These are phyloP conservation scores for Pseudomyrmex concolor DNA, from an alignment of 1,140 invertebrate species.

Conservation along the genomic window DNA sequence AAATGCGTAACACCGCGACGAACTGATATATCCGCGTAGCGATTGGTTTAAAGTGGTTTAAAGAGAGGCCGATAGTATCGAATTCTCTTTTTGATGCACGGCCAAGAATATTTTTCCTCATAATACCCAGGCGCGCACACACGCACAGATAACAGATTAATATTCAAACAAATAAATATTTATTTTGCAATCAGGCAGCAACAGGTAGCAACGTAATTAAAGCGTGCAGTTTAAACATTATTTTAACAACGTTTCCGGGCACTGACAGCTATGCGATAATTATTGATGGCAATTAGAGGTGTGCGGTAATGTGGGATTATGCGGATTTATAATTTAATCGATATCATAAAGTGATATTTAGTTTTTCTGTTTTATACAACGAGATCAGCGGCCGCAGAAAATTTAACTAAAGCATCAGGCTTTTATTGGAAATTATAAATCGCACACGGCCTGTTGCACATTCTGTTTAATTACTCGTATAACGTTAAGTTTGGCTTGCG, in stretches of 20 bases:
- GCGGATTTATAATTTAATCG: constrained; percentile 75
- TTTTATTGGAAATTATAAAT: constrained; percentile 63
- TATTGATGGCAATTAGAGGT: constrained; percentile 75
- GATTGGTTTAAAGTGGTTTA: constrained; percentile 62
- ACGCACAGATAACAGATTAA: constrained; percentile 65
- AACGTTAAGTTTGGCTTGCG: constrained; percentile 54
- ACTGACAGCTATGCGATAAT: constrained; percentile 74
- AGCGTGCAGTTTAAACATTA: constrained; percentile 75
- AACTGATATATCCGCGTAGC: constrained; percentile 58
- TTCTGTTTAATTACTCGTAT: constrained; percentile 61
- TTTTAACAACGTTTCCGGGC: constrained; percentile 70
- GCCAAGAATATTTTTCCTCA: constrained; percentile 61
- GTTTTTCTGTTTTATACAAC: constrained; percentile 70
- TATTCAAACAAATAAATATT: constrained; percentile 76
- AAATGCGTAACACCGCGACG: constrained; percentile 38
- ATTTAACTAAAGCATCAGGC: constrained; percentile 73
- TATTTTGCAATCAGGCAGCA: constrained; percentile 75
- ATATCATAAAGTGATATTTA: constrained; percentile 73
- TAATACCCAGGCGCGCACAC: constrained; percentile 21
- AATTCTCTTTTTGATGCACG: constrained; percentile 60
- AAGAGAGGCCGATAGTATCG: constrained; percentile 58
- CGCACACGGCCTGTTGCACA: constrained; percentile 58
- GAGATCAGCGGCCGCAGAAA: constrained; percentile 67
- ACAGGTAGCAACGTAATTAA: constrained; percentile 76
- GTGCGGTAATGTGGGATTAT: constrained; percentile 73